These are phyloP conservation scores for Venturia canescens DNA, from an alignment of 1,140 invertebrate genomes.

Conservation along the genomic window DNA sequence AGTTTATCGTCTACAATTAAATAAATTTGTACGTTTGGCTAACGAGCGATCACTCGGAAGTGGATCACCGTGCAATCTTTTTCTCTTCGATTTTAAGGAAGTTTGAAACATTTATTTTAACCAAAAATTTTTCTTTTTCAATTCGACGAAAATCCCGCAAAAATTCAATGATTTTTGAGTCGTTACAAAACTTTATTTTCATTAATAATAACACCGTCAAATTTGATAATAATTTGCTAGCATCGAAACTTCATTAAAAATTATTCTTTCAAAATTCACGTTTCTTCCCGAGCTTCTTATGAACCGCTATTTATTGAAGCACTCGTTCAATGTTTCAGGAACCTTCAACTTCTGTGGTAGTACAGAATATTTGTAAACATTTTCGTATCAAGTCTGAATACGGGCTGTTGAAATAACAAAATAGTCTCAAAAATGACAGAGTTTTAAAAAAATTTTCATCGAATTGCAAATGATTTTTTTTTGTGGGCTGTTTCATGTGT, in stretches of 20 bases:
- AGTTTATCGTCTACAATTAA: conserved; percentile 22
- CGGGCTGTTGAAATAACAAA: neutral
- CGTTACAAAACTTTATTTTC: neutral
- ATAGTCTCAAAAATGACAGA: neutral
- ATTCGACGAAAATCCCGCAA: neutral
- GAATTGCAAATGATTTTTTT: neutral
- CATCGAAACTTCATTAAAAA: too few relatives aligned
- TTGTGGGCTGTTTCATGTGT: neutral
- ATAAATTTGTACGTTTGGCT: conserved; percentile 36
- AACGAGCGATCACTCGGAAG: neutral
- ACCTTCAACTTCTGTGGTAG: too few relatives aligned
- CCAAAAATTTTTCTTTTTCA: neutral
- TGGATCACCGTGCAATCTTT: neutral
- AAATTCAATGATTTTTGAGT: too few relatives aligned
- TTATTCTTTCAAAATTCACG: too few relatives aligned
- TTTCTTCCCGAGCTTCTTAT: too few relatives aligned
- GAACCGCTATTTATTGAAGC: too few relatives aligned
- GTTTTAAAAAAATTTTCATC: neutral
- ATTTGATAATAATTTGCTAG: too few relatives aligned
- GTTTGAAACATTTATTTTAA: too few relatives aligned
- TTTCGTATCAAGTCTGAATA: neutral
- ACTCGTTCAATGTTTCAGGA: too few relatives aligned
- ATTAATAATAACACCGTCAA: too few relatives aligned
- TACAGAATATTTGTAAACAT: too few relatives aligned
- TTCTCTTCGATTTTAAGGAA: conserved; percentile 2